Evolutionary conservation across 2,797 vertebrate genomes (phyloP), one percentile per base, ranked within the genome.

Genomic region (Yasuhikotakia modesta): DNA sequence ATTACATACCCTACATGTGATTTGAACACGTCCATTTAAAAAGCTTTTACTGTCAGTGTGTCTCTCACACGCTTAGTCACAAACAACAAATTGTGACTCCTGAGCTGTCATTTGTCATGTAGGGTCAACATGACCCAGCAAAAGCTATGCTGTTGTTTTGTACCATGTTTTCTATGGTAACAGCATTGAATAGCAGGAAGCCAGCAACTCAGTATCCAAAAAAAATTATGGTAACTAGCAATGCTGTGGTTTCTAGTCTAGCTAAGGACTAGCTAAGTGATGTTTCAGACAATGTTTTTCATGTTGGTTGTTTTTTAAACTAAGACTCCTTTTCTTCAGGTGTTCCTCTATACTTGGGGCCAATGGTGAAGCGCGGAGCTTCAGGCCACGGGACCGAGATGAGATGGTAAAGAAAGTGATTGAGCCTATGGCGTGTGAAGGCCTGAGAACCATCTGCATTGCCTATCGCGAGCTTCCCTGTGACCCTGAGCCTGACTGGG

Each of bases 341-440:
- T 97, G 96, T 85, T 93, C 92, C 69, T 93, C 90, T 76, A 85
- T 96, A 78, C 80, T 94, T 1, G 94, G 93, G 30, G 79, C 87
- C 61, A 92, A 84, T 0, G 95, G 95, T 11, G 93, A 96, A 24
- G 0, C 89, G 0, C 90, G 93, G 0, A 78, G 13, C 46, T 96
- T 97, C 83, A 92, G 94, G 4, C 93, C 94, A 3, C 92, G 94
- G 8, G 95, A 97, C 87, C 88, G 95, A 67, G 96, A 97, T 13
- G 95, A 96, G 77, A 94, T 97, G 94, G 92, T 96, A 76, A 96
- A 95, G 87, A 89, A 94, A 88, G 92, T 96, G 85, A 96, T 97
- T 0, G 96, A 97, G 83, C 95, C 95, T 0, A 97, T 97, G 96
- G 96, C 96, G 0, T 96, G 95, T 5, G 94, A 96, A 39, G 96